Evolutionary conservation across 2,113 vertebrate genomes (phyloP).

Genomic region (Mesitornis unicolor): DNA sequence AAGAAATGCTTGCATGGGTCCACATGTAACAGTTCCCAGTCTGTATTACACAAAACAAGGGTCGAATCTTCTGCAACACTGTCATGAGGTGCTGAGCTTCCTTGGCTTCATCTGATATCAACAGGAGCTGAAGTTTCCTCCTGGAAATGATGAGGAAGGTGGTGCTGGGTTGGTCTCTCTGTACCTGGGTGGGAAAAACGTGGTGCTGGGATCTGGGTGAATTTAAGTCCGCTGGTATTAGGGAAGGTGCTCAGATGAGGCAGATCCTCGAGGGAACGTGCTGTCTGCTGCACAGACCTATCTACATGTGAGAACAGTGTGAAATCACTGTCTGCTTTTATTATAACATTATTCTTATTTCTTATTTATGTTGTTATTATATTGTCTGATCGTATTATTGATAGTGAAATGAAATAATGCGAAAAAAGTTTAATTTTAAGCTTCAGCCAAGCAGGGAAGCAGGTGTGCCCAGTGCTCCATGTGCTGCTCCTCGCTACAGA

Average conservation of each 20-base stretch:
- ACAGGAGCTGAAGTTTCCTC: neutral
- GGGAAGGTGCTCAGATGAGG: neutral
- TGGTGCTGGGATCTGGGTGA: neutral
- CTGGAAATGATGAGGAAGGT: neutral
- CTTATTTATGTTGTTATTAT: too few species aligned
- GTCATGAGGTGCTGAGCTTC: neutral
- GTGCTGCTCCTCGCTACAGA: too few species aligned
- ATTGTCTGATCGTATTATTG: too few species aligned
- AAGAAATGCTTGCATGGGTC: neutral
- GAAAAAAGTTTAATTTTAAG: neutral
- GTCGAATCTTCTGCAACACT: neutral
- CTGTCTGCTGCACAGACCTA: neutral
- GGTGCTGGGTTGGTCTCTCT: neutral
- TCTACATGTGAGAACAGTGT: neutral
- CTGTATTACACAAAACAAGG: neutral
- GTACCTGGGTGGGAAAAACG: accelerated
- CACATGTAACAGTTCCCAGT: neutral
- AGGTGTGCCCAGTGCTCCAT: too few species aligned
- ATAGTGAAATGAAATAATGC: neutral
- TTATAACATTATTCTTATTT: too few species aligned
- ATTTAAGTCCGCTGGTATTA: neutral
- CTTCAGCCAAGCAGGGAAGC: neutral
- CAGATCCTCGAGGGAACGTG: neutral
- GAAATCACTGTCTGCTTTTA: neutral
- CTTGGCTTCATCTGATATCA: neutral